Evolutionary conservation across 2,113 vertebrate genomes (phyloP).

Genomic region (Cygnus atratus): DNA sequence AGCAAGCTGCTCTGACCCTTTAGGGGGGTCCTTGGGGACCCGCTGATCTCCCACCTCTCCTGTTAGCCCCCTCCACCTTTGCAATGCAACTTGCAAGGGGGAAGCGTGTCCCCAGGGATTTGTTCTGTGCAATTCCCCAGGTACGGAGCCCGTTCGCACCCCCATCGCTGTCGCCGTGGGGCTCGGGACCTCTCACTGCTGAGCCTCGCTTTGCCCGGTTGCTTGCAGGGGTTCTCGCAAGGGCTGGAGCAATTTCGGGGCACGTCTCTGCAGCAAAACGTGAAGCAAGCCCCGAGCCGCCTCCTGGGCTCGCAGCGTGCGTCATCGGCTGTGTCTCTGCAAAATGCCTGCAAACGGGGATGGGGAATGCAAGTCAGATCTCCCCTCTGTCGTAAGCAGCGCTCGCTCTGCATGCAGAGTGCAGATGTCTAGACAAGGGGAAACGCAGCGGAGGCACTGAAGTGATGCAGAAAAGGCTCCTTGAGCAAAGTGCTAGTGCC

Average conservation of each 20-base stretch:
- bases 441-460: background rate
- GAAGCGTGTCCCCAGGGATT: rapidly evolving
- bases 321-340: background rate
- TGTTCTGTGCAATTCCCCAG: background rate
- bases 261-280: background rate
- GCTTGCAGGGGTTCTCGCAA: rapidly evolving
- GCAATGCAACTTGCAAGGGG: rapidly evolving
- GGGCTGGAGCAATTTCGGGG: rapidly evolving
- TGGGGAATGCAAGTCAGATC: background rate
- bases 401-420: background rate
- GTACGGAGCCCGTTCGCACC: rapidly evolving
- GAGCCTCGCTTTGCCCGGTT: background rate
- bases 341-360: background rate
- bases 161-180: rapidly evolving
- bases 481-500: background rate
- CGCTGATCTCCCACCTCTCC: background rate
- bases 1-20: background rate
- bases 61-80: background rate
- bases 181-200: background rate
- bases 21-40: background rate
- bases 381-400: background rate
- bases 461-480: background rate
- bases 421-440: background rate
- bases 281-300: background rate
- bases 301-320: background rate